Evolutionary conservation across 2,888 invertebrate species (phyloP).

Genomic region (Ceramica pisi): DNA sequence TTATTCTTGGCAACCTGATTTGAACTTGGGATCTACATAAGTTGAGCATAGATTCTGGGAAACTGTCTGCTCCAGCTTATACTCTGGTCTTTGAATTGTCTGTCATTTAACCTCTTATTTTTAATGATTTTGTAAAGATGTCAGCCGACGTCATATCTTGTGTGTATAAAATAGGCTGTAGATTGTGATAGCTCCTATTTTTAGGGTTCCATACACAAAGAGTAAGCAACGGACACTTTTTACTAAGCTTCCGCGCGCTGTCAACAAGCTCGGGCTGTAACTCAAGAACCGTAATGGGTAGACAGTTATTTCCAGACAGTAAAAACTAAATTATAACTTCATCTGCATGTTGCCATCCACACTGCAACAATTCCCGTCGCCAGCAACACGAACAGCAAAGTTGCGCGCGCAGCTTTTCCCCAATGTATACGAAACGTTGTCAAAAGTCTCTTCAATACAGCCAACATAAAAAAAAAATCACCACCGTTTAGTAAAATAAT

Average conservation of each 20-base stretch:
- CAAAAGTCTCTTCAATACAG: not conserved
- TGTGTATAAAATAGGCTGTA: not conserved
- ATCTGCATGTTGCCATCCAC: not conserved
- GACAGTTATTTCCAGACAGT: no score
- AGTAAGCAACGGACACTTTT: no score
- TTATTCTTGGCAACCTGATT: constrained; percentile 50
- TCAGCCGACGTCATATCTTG: not conserved
- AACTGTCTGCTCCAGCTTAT: constrained; percentile 18
- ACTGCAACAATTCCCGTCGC: not conserved
- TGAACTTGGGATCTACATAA: constrained; percentile 8
- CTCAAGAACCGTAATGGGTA: no score
- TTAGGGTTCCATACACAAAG: no score
- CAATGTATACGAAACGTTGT: not conserved
- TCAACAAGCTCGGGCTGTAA: no score
- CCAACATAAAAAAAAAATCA: constrained; percentile 4
- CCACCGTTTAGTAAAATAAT: constrained; percentile 16
- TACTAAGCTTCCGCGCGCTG: no score
- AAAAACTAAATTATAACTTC: no score
- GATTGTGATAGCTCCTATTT: not conserved
- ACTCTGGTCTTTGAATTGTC: constrained; percentile 27
- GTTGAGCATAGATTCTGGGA: constrained; percentile 9
- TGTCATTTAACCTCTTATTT: constrained; percentile 15
- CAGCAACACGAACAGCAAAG: not conserved
- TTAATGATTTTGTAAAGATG: not conserved
- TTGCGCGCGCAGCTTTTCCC: not conserved